These are phyloP conservation scores for Numida meleagris DNA, from an alignment of 2,113 vertebrate genomes.

Conservation along the genomic window DNA sequence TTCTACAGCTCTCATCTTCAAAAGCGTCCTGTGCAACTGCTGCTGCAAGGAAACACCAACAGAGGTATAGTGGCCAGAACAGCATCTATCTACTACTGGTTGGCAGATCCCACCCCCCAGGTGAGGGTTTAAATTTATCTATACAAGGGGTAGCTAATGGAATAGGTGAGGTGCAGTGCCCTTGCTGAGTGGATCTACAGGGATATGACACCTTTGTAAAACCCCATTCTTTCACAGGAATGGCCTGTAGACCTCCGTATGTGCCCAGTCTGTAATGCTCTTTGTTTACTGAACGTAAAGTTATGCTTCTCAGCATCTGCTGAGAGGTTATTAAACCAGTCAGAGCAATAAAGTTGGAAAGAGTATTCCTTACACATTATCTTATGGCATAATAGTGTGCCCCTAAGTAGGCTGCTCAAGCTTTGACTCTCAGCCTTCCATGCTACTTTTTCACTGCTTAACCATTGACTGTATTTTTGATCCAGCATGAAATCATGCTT, in stretches of 20 bases:
- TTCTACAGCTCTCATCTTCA: not conserved
- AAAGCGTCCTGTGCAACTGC: not conserved
- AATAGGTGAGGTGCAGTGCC: not conserved
- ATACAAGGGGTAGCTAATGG: not conserved
- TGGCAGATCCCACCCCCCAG: no score
- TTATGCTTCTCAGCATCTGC: not conserved
- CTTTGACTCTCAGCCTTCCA: not conserved
- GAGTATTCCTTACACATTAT: not conserved
- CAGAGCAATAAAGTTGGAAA: not conserved
- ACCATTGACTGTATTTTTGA: not conserved
- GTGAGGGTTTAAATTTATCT: not conserved
- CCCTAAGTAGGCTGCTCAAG: not conserved
- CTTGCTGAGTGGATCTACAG: not conserved
- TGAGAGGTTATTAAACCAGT: not conserved
- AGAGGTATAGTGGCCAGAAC: not conserved
- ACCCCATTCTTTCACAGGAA: not conserved
- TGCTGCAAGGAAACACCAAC: not conserved
- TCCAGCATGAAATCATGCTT: not conserved
- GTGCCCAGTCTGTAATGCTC: not conserved
- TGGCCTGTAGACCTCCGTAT: not conserved
- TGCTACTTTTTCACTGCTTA: not conserved
- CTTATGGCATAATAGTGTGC: not conserved
- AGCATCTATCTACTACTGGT: no score
- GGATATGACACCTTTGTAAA: not conserved
- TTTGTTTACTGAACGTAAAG: no score